Base-by-base conservation (phyloP, 2,113 vertebrate species). In the Egretta garzetta region DNA sequence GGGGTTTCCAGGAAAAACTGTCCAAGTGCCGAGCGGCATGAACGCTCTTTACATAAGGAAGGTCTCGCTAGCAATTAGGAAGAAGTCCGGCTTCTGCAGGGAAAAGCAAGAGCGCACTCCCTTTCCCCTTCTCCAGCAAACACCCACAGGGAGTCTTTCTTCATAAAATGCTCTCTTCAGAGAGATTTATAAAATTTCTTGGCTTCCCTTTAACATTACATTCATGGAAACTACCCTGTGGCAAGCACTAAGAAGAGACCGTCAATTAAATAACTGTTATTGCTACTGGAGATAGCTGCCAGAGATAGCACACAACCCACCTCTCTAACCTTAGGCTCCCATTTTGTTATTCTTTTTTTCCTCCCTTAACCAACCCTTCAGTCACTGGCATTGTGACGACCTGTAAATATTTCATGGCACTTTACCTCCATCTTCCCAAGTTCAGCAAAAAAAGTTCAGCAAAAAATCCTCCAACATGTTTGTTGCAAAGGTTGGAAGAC, bases 1-100 rank as follows among this genome's bases (percentile, higher is more conserved):
- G 12, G 18, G n/a, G 41, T 80, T 97, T 97, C 94, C 87, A 97
- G 95, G 95, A 96, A 97, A 88, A 87, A 45, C 26, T 39, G 10
- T 30, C 50, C 84, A n/a, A 90, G 81, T 14, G 22, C 39, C 58
- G 73, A 84, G 82, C 13, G 1, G 72, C 58, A 17, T 0, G 21
- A 63, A 67, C 4, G 8, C 33, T 32, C 47, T 56, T 75, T 13
- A 47, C 33, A 11, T 22, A 41, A 39, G 47, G 64, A 75, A 92
- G 33, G 35, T 2, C 47, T 89, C 60, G 1, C 6, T 0, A 52
- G 93, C 39, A 52, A 39, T 21, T 18, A 9, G 39, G 83, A 28
- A 70, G 15, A 43, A 72, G 33, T 11, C 15, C 37, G 45, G 50
- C 6, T 67, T 58, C 43, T 50, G 43, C 22, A 8, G 1, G 23